Conservation (phyloP, 23 tunicate species). For the Corella eumyota region DNA sequence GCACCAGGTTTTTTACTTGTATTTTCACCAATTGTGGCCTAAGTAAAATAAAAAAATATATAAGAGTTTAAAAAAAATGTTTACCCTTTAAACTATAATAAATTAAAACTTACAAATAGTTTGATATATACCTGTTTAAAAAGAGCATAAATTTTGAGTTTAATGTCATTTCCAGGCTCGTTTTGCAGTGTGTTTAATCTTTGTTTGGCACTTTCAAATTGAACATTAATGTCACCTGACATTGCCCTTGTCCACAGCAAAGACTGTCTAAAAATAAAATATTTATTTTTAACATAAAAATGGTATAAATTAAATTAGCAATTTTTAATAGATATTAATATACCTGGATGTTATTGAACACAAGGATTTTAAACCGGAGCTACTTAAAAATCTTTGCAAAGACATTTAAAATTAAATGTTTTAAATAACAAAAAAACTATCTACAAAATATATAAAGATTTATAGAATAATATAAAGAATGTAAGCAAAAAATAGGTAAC, state of each 20-base stretch:
- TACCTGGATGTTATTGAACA: no score
- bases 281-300: no score
- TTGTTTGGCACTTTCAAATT: conserved; percentile 62
- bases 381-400: no score
- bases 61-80: neutral
- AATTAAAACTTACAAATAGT: neutral
- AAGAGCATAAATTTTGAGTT: conserved; percentile 76
- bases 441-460: no score
- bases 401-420: no score
- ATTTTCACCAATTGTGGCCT: conserved; percentile 85
- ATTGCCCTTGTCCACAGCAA: neutral
- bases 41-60: conserved; percentile 1
- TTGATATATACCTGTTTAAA: conserved; percentile 90
- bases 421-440: no score
- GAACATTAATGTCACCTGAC: conserved; percentile 30
- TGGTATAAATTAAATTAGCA: no score
- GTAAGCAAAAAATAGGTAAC: no score
- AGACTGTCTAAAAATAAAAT: neutral
- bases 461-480: no score
- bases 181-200: conserved; percentile 49
- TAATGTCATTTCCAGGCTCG: conserved; percentile 85
- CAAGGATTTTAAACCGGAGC: no score
- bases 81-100: neutral
- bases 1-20: conserved; percentile 75
- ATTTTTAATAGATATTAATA: no score